phyloP scores from a whole-genome alignment of 2,888 invertebrate species.

The Aproaerema taeniolella region DNA sequence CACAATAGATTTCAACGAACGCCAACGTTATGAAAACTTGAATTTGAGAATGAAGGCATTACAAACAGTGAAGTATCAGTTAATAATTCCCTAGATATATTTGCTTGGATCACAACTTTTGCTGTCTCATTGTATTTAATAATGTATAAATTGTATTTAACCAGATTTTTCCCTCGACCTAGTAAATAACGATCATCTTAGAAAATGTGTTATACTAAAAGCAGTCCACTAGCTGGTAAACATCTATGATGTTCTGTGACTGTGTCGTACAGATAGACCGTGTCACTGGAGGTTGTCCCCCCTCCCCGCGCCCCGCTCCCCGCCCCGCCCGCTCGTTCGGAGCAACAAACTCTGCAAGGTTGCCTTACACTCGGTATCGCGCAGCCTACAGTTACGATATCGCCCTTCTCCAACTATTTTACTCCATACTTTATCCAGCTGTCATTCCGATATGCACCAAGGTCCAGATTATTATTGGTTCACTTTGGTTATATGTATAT shows the following conservation, averaged over 20 bases:
- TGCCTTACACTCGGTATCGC: conserved; percentile 62
- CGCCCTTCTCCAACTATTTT: conserved; percentile 70
- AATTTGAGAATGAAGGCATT: too few relatives aligned
- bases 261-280: conserved; percentile 39
- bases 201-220: too few relatives aligned
- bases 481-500: neutral
- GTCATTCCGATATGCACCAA: conserved; percentile 56
- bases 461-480: conserved; percentile 37
- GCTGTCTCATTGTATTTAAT: too few relatives aligned
- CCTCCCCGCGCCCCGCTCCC: conserved; percentile 25
- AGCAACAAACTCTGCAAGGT: conserved; percentile 76
- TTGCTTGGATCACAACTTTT: too few relatives aligned
- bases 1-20: too few relatives aligned
- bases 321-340: conserved; percentile 36
- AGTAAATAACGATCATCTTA: too few relatives aligned
- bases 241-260: conserved; percentile 4
- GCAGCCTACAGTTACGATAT: conserved; percentile 66
- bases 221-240: conserved; percentile 8
- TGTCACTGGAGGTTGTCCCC: conserved; percentile 58
- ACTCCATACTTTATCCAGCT: conserved; percentile 49
- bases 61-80: too few relatives aligned
- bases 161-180: too few relatives aligned
- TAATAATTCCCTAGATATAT: too few relatives aligned
- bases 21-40: too few relatives aligned
- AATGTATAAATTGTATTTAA: too few relatives aligned